These are phyloP conservation scores for Myotis findleyi DNA, from an alignment of 2,797 vertebrate genomes.

Conservation along the genomic window DNA sequence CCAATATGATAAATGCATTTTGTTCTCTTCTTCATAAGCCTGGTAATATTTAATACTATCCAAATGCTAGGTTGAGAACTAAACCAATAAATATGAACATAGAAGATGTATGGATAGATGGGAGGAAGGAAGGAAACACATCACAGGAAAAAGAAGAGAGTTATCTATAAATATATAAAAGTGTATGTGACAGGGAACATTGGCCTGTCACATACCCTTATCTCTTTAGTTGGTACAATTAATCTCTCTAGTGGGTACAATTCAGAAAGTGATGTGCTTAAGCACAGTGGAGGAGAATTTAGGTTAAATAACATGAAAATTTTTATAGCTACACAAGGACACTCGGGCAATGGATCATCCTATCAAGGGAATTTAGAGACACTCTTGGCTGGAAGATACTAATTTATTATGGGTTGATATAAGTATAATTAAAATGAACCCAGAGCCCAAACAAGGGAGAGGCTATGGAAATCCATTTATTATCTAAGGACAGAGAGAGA, in stretches of 20 bases:
- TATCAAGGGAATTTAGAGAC: conserved; percentile 55
- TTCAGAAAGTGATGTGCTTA: conserved; percentile 49
- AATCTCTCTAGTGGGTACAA: conserved; percentile 37
- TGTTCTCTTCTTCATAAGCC: neutral
- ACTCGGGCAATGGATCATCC: conserved; percentile 18
- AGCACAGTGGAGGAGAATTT: neutral
- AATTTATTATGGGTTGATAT: conserved; percentile 65
- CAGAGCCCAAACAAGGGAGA: conserved; percentile 50
- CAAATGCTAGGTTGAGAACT: neutral
- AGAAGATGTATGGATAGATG: neutral
- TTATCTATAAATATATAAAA: neutral
- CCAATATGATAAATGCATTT: neutral
- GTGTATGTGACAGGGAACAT: neutral
- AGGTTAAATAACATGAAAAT: conserved; percentile 46
- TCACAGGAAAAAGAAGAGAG: neutral
- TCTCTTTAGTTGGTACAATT: conserved; percentile 52
- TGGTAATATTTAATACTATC: neutral
- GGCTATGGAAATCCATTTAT: conserved; percentile 27
- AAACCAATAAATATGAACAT: neutral
- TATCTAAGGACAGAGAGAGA: neutral
- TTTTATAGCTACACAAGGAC: neutral
- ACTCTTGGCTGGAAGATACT: conserved; percentile 42
- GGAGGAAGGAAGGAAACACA: neutral
- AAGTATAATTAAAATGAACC: conserved; percentile 70
- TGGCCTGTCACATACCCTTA: neutral